These are phyloP conservation scores for Aphelocoma coerulescens DNA, from an alignment of 2,113 vertebrate genomes.

Conservation along the genomic window DNA sequence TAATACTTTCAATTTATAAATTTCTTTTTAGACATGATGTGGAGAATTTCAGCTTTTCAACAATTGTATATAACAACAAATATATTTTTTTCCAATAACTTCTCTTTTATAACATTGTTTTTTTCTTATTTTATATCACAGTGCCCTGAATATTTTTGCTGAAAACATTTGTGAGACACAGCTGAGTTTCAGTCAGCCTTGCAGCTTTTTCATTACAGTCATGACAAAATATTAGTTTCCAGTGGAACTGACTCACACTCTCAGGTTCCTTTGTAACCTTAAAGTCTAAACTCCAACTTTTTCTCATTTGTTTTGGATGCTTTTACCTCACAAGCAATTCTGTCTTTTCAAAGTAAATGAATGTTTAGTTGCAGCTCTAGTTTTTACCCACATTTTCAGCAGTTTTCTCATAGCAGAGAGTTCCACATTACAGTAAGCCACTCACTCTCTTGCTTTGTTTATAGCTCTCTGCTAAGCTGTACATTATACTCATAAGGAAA, in stretches of 20 bases:
- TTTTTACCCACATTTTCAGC: neutral
- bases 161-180: neutral
- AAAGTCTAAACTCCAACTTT: neutral
- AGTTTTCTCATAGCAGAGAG: neutral
- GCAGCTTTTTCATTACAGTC: neutral
- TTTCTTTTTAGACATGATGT: neutral
- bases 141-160: neutral
- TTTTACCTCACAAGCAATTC: neutral
- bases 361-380: neutral
- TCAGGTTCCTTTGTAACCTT: neutral
- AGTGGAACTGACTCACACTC: neutral
- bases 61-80: neutral
- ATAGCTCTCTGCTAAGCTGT: neutral
- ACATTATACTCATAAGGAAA: neutral
- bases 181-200: neutral
- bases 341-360: neutral
- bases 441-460: neutral
- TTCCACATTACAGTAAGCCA: neutral
- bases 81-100: neutral
- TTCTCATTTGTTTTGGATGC: neutral
- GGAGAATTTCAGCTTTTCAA: neutral
- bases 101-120: neutral
- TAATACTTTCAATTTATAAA: neutral
- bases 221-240: neutral
- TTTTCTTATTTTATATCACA: neutral